Evolutionary conservation across 2,888 invertebrate genomes (phyloP).

Genomic region (Antheraea yamamai): DNA sequence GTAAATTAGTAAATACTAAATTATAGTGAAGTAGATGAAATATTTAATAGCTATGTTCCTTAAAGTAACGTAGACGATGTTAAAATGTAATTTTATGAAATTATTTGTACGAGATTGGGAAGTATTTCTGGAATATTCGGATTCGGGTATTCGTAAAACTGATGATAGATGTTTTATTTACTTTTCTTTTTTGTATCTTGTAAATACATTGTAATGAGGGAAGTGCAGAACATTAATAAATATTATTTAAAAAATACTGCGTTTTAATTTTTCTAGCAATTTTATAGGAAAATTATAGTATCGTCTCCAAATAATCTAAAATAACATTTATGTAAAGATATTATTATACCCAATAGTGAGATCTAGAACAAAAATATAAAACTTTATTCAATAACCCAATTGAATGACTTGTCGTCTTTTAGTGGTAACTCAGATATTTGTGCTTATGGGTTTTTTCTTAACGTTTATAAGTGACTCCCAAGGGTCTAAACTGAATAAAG

Average conservation of each 20-base stretch:
- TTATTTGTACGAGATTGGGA: conserved; percentile 52
- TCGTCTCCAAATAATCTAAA: no score
- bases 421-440: no score
- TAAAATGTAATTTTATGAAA: conserved; percentile 56
- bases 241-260: conserved; percentile 54
- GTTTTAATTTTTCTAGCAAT: conserved; percentile 16
- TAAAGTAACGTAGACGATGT: conserved; percentile 63
- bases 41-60: conserved; percentile 74
- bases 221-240: conserved; percentile 72
- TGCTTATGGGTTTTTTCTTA: no score
- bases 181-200: conserved; percentile 67
- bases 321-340: no score
- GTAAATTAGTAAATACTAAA: conserved; percentile 68
- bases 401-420: no score
- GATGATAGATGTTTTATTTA: neutral
- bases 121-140: conserved; percentile 28
- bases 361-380: no score
- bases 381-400: no score
- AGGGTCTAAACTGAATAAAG: no score
- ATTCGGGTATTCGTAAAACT: conserved; percentile 12
- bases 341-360: no score
- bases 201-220: conserved; percentile 74
- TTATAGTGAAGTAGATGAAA: conserved; percentile 66
- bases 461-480: no score
- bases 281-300: neutral